Percentiles rank a stretch among this genome's conserved stretches.
phyloP scores from a whole-genome alignment of 2,797 vertebrate genomes.

The Danionella dracula region DNA sequence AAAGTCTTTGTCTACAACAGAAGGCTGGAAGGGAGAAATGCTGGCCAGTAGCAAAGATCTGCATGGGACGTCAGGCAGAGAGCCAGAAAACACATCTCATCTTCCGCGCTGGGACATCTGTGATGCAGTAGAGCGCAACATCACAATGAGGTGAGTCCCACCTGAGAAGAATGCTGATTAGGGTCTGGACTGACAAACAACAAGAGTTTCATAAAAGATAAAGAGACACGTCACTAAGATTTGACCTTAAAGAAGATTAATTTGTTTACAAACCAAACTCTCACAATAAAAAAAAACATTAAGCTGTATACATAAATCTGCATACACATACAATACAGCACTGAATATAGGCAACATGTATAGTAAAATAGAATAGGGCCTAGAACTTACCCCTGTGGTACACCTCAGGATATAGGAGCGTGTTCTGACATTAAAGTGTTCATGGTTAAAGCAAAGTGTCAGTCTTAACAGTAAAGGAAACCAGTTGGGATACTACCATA shows the following conservation, averaged over 20 bases:
- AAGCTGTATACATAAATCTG: too few species aligned
- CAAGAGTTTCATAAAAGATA: conserved; percentile 54
- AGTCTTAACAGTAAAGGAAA: too few species aligned
- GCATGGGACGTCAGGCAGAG: conserved; percentile 65
- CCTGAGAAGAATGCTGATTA: conserved; percentile 77
- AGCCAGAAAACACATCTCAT: conserved; percentile 77
- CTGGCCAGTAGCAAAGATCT: conserved; percentile 64
- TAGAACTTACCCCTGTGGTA: too few species aligned
- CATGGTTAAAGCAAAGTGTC: too few species aligned
- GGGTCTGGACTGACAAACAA: conserved; percentile 65
- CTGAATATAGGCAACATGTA: too few species aligned
- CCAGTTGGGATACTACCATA: too few species aligned
- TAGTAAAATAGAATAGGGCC: too few species aligned
- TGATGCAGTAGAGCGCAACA: conserved; percentile 81
- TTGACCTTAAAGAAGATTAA: conserved; percentile 93
- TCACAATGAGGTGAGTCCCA: conserved; percentile 74
- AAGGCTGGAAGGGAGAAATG: conserved; percentile 70
- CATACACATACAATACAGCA: too few species aligned
- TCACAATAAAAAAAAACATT: too few species aligned
- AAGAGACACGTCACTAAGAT: conserved; percentile 70
- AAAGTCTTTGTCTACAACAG: conserved; percentile 60
- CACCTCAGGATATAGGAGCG: too few species aligned
- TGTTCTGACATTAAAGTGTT: too few species aligned
- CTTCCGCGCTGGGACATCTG: conserved; percentile 86
- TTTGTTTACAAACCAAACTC: conserved; percentile 85